Evolutionary conservation across 2,113 vertebrate genomes (phyloP).

Genomic region (Prinia subflava): DNA sequence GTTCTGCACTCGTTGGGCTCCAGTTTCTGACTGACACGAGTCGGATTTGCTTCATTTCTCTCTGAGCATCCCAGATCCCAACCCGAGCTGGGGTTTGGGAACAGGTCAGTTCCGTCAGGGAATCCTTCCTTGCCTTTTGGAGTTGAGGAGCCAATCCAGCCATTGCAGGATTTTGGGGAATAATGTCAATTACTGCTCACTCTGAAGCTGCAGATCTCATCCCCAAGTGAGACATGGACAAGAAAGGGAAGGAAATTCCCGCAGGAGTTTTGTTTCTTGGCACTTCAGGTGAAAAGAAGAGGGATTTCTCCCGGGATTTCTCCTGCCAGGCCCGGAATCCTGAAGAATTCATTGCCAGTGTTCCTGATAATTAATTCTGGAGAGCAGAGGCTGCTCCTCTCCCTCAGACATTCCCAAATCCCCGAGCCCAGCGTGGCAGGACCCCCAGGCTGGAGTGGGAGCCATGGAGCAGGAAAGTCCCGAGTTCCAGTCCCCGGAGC

Average conservation of each 20-base stretch:
- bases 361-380: background rate
- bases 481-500: background rate
- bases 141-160: background rate
- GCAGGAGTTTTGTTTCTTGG: fast-evolving
- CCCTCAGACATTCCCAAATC: background rate
- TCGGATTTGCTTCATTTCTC: background rate
- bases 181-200: fast-evolving
- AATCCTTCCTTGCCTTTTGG: fast-evolving
- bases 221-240: fast-evolving
- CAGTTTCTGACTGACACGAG: fast-evolving
- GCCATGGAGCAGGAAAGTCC: background rate
- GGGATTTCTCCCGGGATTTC: background rate
- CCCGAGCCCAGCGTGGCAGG: background rate
- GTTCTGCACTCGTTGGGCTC: background rate
- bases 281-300: background rate
- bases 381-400: background rate
- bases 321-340: background rate
- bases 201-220: too few species aligned
- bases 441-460: background rate
- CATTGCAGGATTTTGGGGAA: fast-evolving
- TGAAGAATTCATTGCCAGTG: fast-evolving
- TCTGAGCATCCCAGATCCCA: background rate
- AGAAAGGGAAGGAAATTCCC: background rate
- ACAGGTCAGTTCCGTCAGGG: background rate
- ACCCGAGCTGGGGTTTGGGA: background rate